Evolutionary conservation across 1,140 invertebrate species (phyloP).

Genomic region (Dryas iulia): DNA sequence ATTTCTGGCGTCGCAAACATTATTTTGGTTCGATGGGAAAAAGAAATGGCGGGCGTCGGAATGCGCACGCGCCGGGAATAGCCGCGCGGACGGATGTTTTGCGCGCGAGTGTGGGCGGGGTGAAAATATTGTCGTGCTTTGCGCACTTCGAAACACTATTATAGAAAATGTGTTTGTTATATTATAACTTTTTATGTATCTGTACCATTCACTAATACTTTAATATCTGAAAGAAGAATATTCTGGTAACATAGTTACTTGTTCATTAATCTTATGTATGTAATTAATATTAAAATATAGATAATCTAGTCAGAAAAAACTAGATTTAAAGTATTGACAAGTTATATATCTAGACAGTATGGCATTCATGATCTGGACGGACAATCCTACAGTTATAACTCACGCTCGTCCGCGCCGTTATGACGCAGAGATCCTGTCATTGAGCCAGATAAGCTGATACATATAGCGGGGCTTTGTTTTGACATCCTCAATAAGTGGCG

Average conservation of each 20-base stretch:
- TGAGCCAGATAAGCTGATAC: slow-evolving; percentile 1
- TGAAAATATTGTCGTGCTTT: slow-evolving; percentile 25
- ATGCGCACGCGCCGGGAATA: slow-evolving; percentile 61
- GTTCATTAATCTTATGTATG: too few relatives aligned
- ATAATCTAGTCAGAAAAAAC: too few relatives aligned
- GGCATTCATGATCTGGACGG: neutral
- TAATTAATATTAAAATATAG: too few relatives aligned
- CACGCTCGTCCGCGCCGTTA: neutral
- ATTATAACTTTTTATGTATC: neutral
- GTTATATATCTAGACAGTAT: neutral
- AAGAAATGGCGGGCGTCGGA: slow-evolving; percentile 55
- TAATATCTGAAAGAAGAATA: too few relatives aligned
- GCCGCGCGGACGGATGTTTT: slow-evolving; percentile 47
- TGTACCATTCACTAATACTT: too few relatives aligned
- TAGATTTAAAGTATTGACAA: neutral
- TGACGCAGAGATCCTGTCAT: slow-evolving; percentile 7
- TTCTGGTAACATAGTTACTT: too few relatives aligned
- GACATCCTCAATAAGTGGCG: neutral
- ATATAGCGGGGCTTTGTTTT: slow-evolving; percentile 8
- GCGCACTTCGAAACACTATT: slow-evolving; percentile 7
- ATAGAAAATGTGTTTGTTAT: neutral
- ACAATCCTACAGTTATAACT: neutral
- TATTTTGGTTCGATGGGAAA: slow-evolving; percentile 61
- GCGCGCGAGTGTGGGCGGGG: slow-evolving; percentile 31
- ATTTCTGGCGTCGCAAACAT: slow-evolving; percentile 54